These are phyloP conservation scores for Smittia sp. DNA, from an alignment of 2,888 invertebrate genomes.

Conservation along the genomic window DNA sequence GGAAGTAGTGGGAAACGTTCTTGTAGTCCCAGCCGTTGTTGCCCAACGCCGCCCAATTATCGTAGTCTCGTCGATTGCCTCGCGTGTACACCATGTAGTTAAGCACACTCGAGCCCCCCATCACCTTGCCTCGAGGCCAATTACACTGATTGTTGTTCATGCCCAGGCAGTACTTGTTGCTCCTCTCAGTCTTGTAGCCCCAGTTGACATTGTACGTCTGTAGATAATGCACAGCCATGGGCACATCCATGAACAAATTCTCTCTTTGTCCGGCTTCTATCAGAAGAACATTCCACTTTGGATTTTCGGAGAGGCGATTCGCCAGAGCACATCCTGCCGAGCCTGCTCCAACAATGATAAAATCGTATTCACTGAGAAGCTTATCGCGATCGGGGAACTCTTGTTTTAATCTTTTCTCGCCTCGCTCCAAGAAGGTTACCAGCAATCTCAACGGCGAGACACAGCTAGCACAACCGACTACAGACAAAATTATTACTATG, in stretches of 20 bases:
- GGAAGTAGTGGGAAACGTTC: conserved; percentile 72
- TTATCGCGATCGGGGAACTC: conserved; percentile 59
- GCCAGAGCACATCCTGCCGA: conserved; percentile 77
- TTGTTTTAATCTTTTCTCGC: conserved; percentile 54
- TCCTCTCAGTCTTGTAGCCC: conserved; percentile 78
- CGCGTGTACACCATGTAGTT: conserved; percentile 80
- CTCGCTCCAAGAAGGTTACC: conserved; percentile 58
- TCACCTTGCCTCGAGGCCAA: conserved; percentile 77
- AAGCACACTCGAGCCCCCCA: conserved; percentile 77
- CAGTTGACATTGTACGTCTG: conserved; percentile 73
- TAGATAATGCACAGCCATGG: conserved; percentile 68
- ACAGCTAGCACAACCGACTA: conserved; percentile 42
- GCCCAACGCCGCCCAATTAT: conserved; percentile 70
- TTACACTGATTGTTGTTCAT: conserved; percentile 72
- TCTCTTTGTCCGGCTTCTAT: conserved; percentile 73
- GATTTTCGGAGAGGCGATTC: conserved; percentile 68
- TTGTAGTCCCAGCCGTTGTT: conserved; percentile 72
- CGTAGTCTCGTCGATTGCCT: conserved; percentile 69
- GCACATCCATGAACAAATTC: conserved; percentile 72
- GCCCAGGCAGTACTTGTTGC: conserved; percentile 68
- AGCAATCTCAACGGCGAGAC: conserved; percentile 49
- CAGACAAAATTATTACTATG: neutral
- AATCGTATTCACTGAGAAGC: conserved; percentile 65
- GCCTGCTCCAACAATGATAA: conserved; percentile 75
- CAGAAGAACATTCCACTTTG: conserved; percentile 63